These are phyloP conservation scores for Aphelinus certus DNA, from an alignment of 1,140 invertebrate genomes.

Conservation along the genomic window DNA sequence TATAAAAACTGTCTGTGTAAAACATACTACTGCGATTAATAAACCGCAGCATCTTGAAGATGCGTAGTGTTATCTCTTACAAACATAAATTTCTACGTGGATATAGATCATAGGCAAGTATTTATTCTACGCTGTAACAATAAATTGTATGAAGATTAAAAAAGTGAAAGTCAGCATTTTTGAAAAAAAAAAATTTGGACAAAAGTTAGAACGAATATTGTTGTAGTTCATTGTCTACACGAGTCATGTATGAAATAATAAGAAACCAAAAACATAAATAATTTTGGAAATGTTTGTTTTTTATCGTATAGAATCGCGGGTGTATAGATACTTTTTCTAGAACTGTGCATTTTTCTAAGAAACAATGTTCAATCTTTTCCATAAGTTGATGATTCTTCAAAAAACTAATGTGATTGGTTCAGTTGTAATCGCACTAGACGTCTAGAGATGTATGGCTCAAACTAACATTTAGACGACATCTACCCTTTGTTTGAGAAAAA, in stretches of 20 bases:
- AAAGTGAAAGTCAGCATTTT: neutral
- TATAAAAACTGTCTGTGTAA: too few relatives aligned
- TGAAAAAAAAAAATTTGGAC: neutral
- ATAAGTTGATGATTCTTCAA: neutral
- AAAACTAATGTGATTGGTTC: too few relatives aligned
- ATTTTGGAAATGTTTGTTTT: conserved; percentile 15
- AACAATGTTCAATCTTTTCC: neutral
- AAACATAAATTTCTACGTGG: too few relatives aligned
- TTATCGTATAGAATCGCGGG: neutral
- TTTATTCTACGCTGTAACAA: too few relatives aligned
- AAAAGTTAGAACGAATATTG: neutral
- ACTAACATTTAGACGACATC: too few relatives aligned
- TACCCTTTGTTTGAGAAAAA: too few relatives aligned
- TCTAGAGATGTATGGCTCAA: too few relatives aligned
- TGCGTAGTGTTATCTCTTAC: too few relatives aligned
- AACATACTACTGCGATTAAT: too few relatives aligned
- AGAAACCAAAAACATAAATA: conserved; percentile 9
- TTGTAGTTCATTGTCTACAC: neutral
- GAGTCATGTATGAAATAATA: conserved; percentile 26
- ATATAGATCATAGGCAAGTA: too few relatives aligned
- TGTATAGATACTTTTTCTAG: conserved; percentile 10
- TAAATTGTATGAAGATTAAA: neutral
- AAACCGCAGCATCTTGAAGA: too few relatives aligned
- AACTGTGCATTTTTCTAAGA: conserved; percentile 21
- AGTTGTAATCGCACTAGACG: too few relatives aligned